phyloP scores from a whole-genome alignment of 2,113 vertebrate genomes.

The Trochalopteron elliotii region DNA sequence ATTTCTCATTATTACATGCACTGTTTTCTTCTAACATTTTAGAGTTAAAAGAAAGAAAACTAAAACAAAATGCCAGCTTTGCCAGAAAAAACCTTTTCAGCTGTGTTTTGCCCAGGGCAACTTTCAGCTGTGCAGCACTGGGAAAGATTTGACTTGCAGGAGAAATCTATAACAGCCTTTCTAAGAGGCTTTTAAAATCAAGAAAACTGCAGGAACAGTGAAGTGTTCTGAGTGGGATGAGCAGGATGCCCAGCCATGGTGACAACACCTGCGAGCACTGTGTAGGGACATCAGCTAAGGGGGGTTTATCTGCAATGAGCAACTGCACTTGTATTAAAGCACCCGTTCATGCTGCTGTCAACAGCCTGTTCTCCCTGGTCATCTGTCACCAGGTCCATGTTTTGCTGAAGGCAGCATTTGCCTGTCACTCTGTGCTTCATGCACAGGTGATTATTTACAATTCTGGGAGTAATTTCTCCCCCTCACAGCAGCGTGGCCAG shows the following conservation, averaged over 20 bases:
- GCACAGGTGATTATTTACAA: background rate
- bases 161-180: background rate
- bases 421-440: background rate
- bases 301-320: background rate
- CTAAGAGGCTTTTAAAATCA: background rate
- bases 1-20: background rate
- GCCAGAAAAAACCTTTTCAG: background rate
- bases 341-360: background rate
- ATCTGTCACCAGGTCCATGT: background rate
- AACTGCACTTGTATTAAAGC: background rate
- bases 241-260: background rate
- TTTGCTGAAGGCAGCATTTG: background rate
- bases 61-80: rapidly evolving
- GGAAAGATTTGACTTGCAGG: background rate
- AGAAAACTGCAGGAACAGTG: background rate
- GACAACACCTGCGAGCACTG: rapidly evolving
- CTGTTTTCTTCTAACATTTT: background rate
- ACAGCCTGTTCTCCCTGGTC: background rate
- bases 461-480: background rate
- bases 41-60: background rate
- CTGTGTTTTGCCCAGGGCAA: background rate
- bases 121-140: background rate
- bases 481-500: rapidly evolving
- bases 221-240: background rate
- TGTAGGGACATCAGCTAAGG: rapidly evolving